Percentiles rank a stretch among this genome's conserved stretches.
Conservation (phyloP, 1,140 invertebrate genomes). For the Procambarus virginalis region DNA sequence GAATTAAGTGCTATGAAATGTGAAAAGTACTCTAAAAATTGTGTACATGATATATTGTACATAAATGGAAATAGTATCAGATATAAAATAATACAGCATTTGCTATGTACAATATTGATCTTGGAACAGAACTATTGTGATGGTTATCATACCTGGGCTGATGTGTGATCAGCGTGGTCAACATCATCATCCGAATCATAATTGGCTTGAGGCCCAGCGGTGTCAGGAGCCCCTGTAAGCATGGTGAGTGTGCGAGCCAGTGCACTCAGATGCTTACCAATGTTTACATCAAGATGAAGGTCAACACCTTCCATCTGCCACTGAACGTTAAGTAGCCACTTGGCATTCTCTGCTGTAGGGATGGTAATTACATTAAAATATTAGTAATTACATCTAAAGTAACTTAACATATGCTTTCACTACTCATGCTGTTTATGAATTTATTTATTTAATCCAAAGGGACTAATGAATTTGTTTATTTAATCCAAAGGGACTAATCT, state of each 20-base stretch:
- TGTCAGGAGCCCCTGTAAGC: constrained; percentile 87
- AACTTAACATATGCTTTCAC: too few species aligned
- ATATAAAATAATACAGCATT: too few species aligned
- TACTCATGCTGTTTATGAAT: too few species aligned
- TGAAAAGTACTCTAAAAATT: too few species aligned
- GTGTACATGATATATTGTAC: too few species aligned
- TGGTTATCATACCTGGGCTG: constrained; percentile 76
- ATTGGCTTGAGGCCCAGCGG: constrained; percentile 81
- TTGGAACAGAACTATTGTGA: too few species aligned
- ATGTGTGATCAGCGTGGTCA: constrained; percentile 66
- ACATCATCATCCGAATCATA: constrained; percentile 69
- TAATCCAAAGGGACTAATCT: too few species aligned
- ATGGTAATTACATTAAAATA: background rate
- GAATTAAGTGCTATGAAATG: too few species aligned
- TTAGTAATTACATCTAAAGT: background rate
- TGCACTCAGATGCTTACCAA: constrained; percentile 95
- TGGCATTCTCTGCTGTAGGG: constrained; percentile 86
- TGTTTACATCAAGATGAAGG: constrained; percentile 95
- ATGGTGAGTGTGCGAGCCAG: constrained; percentile 96
- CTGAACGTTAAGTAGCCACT: constrained; percentile 97
- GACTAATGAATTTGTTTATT: too few species aligned
- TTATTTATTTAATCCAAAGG: too few species aligned
- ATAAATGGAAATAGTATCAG: too few species aligned
- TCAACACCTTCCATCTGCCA: constrained; percentile 99
- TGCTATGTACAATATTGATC: too few species aligned